These are phyloP conservation scores for Zaprionus ornatus DNA, from an alignment of 1,140 invertebrate genomes.

Conservation along the genomic window DNA sequence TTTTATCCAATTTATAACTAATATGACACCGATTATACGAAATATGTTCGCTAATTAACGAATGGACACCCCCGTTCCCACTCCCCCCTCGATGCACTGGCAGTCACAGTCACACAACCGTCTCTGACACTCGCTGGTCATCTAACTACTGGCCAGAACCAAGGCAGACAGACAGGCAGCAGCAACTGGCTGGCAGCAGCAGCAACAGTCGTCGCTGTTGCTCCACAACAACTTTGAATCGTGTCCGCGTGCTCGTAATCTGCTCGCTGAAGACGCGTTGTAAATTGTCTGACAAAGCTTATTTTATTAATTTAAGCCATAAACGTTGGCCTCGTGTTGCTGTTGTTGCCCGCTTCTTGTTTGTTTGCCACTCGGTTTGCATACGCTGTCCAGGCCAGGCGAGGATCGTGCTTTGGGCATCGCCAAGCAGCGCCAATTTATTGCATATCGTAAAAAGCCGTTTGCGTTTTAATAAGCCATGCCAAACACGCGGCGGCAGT, in stretches of 20 bases:
- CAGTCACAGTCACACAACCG: not conserved
- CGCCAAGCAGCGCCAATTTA: constrained; percentile 64
- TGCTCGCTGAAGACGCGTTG: constrained; percentile 83
- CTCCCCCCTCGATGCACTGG: not conserved
- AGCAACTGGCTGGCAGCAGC: constrained; percentile 51
- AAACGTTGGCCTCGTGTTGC: constrained; percentile 70
- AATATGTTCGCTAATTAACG: constrained; percentile 84
- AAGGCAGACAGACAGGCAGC: constrained; percentile 71
- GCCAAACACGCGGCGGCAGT: constrained; percentile 61
- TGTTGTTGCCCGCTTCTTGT: constrained; percentile 25
- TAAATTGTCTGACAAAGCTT: constrained; percentile 84
- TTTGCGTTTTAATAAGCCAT: constrained; percentile 83
- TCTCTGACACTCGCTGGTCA: constrained; percentile 12
- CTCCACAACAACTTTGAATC: constrained; percentile 37
- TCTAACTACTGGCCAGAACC: constrained; percentile 52
- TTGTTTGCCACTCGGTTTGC: constrained; percentile 63
- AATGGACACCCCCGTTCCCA: constrained; percentile 64
- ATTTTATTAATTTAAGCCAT: constrained; percentile 84
- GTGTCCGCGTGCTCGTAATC: constrained; percentile 82
- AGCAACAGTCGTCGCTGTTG: not conserved
- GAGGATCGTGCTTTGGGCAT: constrained; percentile 2
- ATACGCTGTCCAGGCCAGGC: constrained; percentile 39
- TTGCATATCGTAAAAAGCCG: constrained; percentile 79
- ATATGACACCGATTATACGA: constrained; percentile 84
- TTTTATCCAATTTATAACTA: constrained; percentile 84